phyloP scores from a whole-genome alignment of 2,797 vertebrate species.

The Hemitrygon akajei region DNA sequence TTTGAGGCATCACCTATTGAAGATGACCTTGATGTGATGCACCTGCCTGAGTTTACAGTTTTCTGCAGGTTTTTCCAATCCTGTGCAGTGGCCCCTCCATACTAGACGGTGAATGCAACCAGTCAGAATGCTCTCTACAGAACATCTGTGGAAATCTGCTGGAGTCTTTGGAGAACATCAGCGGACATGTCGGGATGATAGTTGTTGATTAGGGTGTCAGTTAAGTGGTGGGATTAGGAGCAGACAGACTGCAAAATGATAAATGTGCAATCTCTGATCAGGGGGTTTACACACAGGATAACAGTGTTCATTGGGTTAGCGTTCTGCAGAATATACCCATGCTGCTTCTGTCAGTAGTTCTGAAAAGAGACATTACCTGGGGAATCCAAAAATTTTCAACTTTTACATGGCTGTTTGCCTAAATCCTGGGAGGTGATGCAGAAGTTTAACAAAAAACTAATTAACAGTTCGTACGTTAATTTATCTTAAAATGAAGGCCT shows the following conservation, averaged over 20 bases:
- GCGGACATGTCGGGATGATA: not conserved
- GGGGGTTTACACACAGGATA: not conserved
- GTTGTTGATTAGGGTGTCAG: not conserved
- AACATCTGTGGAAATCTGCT: no score
- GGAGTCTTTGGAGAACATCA: no score
- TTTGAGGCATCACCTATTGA: no score
- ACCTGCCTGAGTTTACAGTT: no score
- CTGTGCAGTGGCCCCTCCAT: no score
- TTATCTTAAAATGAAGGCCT: no score
- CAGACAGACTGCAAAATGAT: not conserved
- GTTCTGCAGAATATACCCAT: not conserved
- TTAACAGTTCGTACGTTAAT: no score
- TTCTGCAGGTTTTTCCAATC: no score
- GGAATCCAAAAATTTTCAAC: not conserved
- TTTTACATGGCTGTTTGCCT: not conserved
- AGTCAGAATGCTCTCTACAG: no score
- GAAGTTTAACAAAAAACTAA: not conserved
- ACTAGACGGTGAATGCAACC: no score
- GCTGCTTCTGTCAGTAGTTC: not conserved
- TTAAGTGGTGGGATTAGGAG: not conserved
- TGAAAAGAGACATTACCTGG: not conserved
- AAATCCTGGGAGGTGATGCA: not conserved
- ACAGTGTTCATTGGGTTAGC: not conserved
- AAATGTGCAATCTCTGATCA: not conserved
- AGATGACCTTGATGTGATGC: no score